Conservation (phyloP, 2,888 invertebrate genomes). For the Alcis repandata region DNA sequence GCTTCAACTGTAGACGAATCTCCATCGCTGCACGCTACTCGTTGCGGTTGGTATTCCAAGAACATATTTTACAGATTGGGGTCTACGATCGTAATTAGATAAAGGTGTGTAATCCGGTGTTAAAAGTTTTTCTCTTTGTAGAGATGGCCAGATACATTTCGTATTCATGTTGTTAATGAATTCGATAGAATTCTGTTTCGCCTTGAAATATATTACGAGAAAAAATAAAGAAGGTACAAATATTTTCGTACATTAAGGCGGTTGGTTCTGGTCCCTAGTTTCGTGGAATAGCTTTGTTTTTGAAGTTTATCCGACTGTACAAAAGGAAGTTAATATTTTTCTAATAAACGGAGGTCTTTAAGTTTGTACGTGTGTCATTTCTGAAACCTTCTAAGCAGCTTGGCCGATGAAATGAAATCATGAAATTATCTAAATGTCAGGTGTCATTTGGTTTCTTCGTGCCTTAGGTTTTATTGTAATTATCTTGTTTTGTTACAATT, state of each 20-base stretch:
- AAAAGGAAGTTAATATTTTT: no score
- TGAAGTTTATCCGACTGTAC: no score
- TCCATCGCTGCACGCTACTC: slow-evolving; percentile 21
- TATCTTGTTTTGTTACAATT: no score
- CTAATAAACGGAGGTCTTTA: no score
- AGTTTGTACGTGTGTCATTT: no score
- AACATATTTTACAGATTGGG: slow-evolving; percentile 48
- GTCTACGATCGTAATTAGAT: slow-evolving; percentile 49
- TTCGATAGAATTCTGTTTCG: slow-evolving; percentile 5
- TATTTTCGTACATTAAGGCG: not conserved
- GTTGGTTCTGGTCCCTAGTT: no score
- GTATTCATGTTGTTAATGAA: slow-evolving; percentile 20
- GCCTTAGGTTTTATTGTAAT: no score
- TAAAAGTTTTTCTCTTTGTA: slow-evolving; percentile 34
- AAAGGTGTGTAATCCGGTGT: slow-evolving; percentile 42
- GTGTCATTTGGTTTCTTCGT: no score
- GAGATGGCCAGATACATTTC: slow-evolving; percentile 19
- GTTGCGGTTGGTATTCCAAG: slow-evolving; percentile 41
- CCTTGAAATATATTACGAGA: not conserved
- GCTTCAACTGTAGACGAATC: not conserved
- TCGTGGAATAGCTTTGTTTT: not conserved
- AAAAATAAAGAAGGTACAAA: not conserved
- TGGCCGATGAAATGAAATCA: no score
- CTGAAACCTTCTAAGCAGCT: no score
- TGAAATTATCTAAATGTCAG: no score